Evolutionary conservation across 2,888 invertebrate species (phyloP), one percentile per base, ranked within the genome.

Genomic region (Nymphalis polychloros): DNA sequence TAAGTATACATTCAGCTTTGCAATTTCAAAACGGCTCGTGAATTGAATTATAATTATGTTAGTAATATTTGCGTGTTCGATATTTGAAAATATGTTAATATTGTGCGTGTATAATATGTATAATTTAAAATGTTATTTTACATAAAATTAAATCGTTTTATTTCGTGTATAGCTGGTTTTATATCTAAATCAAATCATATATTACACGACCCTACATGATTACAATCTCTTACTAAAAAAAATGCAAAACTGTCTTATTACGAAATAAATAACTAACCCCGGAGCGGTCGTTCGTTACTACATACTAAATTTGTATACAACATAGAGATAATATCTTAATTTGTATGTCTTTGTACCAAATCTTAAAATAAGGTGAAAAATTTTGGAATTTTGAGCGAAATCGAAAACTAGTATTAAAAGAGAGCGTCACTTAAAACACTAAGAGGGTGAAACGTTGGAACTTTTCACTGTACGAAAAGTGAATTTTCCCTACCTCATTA

Each of bases 321-420:
- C 79, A 81, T 85, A 88, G 81, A 82, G 85, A 87, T 89, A 88
- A 87, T 89, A 89, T 86, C 88, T 90, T 88, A 89, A 84, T 89
- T 91, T 90, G 90, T 90, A 87, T 88, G 84, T 88, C 81, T 92
- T 92, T 92, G 92, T 92, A 92, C 92, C 90, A 90, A 90, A 89
- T 84, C 78, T 81, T 86, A 80, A 35, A 81, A 84, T 82, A 76
- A 80, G 82, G 79, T 77, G 80, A 77, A 81, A 76, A 81, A 76
- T 76, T 79, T 78, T 81, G 65, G 59, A 84, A 82, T 83, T 85
- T 83, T 83, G 82, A 83, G 59, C 59, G 68, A 83, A 81, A 82
- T 69, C 75, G 76, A 75, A 77, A 77, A 76, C 75, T 80, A 76
- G 81, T 79, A 82, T 69, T 70, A 64, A 64, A 76, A 88, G 87